Conservation (phyloP, 2,797 vertebrate genomes). For the Muraenolepis orangiensis region DNA sequence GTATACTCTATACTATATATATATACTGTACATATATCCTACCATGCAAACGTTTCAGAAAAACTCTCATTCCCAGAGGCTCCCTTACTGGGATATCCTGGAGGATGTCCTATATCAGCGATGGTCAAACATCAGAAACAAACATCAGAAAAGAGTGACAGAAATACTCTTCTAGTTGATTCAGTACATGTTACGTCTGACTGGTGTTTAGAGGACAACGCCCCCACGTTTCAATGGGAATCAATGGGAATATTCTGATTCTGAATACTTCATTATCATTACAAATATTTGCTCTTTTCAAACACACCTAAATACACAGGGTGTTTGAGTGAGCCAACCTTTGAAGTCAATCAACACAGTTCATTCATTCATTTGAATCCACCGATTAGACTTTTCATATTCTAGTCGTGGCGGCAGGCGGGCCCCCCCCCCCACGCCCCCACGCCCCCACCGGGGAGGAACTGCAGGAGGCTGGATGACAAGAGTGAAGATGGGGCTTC, state of each 20-base stretch:
- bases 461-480: not conserved
- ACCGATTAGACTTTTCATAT: not conserved
- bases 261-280: not conserved
- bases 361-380: not conserved
- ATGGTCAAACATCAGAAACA: too few relatives aligned
- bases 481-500: not conserved
- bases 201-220: not conserved
- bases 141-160: too few relatives aligned
- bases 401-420: too few relatives aligned
- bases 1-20: too few relatives aligned
- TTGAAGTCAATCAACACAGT: not conserved
- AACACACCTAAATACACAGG: too few relatives aligned
- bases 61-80: constrained; percentile 5
- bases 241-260: not conserved
- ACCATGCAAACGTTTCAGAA: not conserved
- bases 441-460: not conserved
- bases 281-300: too few relatives aligned
- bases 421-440: too few relatives aligned
- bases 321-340: not conserved
- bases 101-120: constrained; percentile 47
- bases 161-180: too few relatives aligned
- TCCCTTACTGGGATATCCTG: constrained; percentile 39
- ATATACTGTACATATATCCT: not conserved
- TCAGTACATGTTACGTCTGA: too few relatives aligned
- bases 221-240: not conserved